Percentiles rank a stretch among this genome's conserved stretches.
phyloP scores from a whole-genome alignment of 2,113 vertebrate species.

The Sebastes fasciatus region DNA sequence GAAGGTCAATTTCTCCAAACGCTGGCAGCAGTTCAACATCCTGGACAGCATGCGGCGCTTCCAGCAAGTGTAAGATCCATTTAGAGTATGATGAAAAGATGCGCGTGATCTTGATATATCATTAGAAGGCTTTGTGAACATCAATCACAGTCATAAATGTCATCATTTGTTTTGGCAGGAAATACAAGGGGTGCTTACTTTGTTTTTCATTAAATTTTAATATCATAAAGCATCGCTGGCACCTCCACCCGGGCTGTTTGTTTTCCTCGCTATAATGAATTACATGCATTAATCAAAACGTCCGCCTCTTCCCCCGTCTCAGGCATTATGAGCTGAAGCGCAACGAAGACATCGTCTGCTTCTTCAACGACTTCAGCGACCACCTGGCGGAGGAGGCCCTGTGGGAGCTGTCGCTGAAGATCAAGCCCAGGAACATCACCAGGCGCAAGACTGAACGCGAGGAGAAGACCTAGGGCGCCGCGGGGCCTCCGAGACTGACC shows the following conservation, averaged over 20 bases:
- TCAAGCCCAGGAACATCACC: slow-evolving; percentile 95
- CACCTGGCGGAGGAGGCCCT: slow-evolving; percentile 97
- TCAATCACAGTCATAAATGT: slow-evolving; percentile 32
- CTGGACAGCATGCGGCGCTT: slow-evolving; percentile 99
- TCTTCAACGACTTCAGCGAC: slow-evolving; percentile 99
- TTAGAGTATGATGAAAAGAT: background rate
- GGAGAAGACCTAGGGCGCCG: slow-evolving; percentile 91
- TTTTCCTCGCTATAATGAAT: slow-evolving; percentile 7
- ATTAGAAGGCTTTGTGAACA: slow-evolving; percentile 14
- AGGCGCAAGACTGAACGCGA: slow-evolving; percentile 94
- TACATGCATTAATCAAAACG: background rate
- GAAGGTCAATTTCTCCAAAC: slow-evolving; percentile 99
- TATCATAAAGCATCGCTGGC: slow-evolving; percentile 16
- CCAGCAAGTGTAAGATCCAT: slow-evolving; percentile 94
- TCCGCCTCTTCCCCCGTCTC: slow-evolving; percentile 27
- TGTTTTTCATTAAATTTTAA: slow-evolving; percentile 28
- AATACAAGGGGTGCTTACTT: background rate
- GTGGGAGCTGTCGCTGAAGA: slow-evolving; percentile 98
- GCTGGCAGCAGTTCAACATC: slow-evolving; percentile 99
- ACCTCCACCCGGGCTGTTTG: background rate
- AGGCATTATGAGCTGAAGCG: slow-evolving; percentile 97
- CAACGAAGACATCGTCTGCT: slow-evolving; percentile 95
- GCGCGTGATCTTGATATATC: background rate
- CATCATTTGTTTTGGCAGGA: slow-evolving; percentile 17
- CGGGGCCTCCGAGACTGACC: slow-evolving; percentile 57